Base-by-base conservation (phyloP, 2,113 vertebrate species). In the Eurystomus gularis region DNA sequence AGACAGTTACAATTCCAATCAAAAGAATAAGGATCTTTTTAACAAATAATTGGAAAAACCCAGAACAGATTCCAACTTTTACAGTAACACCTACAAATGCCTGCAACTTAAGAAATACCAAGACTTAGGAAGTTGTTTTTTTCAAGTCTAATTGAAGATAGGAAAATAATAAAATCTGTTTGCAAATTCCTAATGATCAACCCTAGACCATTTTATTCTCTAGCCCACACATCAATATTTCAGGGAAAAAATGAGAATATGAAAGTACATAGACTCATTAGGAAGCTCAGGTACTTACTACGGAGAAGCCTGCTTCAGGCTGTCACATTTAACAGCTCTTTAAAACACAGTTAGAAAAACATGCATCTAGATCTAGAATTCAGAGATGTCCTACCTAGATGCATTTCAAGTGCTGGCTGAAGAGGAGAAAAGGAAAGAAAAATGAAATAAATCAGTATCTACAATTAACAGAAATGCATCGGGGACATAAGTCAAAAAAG, bases 351-450 rank as follows among this genome's bases (percentile, higher is more conserved):
- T 58, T 91, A 93, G 2, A 86, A 76, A 86, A 91, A 89, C 7
- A 66, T 0, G 2, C 42, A 90, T 82, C 76, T 62, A 86, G 76
- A 90, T 82, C 76, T 62, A 86, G 76, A 92, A 91, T 89, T 92
- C 88, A 86, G 46, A 26, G 75, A 46, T 72, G 51, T 94, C 77
- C 93, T 75, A 95, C 86, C 75, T 87, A 75, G 26, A 92, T 35
- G 17, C 10, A 90, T 57, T 86, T 69, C 60, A 85, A 88, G 35
- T 46, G 24, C 71, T 86, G 24, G 49, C 6, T 88, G 54, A 82
- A 28, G 42, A 89, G 19, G 31, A 82, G 21, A 75, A 68, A 39
- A 71, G 17, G 42, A 79, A 85, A 92, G 33, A 88, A 81, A 86
- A 80, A 42, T 15, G 3, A 93, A 92, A 68, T 35, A 66, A 75